Evolutionary conservation across 1,140 invertebrate species (phyloP).

Genomic region (Agrilus planipennis): DNA sequence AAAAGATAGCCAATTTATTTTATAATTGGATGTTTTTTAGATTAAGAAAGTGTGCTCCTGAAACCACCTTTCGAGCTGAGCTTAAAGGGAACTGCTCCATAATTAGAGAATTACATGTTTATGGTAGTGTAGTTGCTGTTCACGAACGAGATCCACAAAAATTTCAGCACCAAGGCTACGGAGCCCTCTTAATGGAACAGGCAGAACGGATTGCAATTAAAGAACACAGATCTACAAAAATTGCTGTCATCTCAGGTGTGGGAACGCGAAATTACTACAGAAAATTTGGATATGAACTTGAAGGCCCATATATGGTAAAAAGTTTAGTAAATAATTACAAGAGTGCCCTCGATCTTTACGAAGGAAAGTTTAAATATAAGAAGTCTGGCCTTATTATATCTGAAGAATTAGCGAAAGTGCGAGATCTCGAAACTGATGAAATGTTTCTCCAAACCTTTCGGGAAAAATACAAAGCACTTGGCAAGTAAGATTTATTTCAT

Average conservation of each 20-base stretch:
- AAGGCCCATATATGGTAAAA: slow-evolving; percentile 98
- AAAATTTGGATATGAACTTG: slow-evolving; percentile 94
- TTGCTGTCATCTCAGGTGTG: slow-evolving; percentile 95
- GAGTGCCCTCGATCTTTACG: slow-evolving; percentile 11
- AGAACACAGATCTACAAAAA: slow-evolving; percentile 88
- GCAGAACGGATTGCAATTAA: slow-evolving; percentile 89
- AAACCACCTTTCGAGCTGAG: slow-evolving; percentile 78
- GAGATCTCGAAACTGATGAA: too few species aligned
- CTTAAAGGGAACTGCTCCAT: slow-evolving; percentile 74
- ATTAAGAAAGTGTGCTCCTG: slow-evolving; percentile 81
- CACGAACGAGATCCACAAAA: slow-evolving; percentile 84
- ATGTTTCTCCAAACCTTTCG: too few species aligned
- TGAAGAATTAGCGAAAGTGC: too few species aligned
- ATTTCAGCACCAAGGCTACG: slow-evolving; percentile 94
- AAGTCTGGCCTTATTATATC: too few species aligned
- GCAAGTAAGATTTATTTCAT: too few species aligned
- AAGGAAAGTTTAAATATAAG: too few species aligned
- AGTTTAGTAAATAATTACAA: slow-evolving; percentile 24
- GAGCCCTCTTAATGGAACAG: slow-evolving; percentile 96
- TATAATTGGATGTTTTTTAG: slow-evolving; percentile 17
- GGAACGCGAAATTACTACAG: slow-evolving; percentile 96
- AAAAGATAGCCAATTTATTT: too few species aligned
- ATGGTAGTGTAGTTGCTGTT: slow-evolving; percentile 95
- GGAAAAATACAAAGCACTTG: too few species aligned
- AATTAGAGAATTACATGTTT: slow-evolving; percentile 93